These are phyloP conservation scores for Meteorus colon DNA, from an alignment of 2,888 invertebrate species.

Conservation along the genomic window DNA sequence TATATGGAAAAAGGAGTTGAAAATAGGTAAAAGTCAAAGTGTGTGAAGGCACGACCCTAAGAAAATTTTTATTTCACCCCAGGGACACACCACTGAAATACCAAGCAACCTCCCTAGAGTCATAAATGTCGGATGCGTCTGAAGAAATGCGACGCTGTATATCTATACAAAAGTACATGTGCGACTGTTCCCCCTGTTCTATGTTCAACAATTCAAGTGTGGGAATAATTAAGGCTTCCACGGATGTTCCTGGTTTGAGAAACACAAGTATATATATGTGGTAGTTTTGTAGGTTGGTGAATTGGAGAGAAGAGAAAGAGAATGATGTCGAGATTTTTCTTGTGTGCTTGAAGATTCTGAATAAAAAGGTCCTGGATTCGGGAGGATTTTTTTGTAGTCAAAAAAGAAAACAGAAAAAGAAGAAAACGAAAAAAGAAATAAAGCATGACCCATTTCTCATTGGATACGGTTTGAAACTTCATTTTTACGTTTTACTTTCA, in stretches of 20 bases:
- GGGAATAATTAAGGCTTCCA: slow-evolving; percentile 19
- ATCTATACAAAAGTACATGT: background rate
- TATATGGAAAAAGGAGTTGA: background rate
- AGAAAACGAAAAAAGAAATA: background rate
- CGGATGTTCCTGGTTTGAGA: slow-evolving; percentile 24
- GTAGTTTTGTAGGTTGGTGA: background rate
- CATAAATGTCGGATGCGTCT: slow-evolving; percentile 8
- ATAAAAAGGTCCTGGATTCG: slow-evolving; percentile 9
- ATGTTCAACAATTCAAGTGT: slow-evolving; percentile 26
- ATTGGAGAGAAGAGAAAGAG: background rate
- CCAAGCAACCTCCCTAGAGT: slow-evolving; percentile 12
- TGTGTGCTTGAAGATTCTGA: slow-evolving; percentile 16
- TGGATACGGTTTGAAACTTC: background rate
- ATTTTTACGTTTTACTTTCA: background rate
- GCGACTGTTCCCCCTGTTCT: background rate
- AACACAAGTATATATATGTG: background rate
- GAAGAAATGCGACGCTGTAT: background rate
- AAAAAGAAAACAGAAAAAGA: background rate
- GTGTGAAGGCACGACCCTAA: background rate
- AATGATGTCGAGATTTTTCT: slow-evolving; percentile 1
- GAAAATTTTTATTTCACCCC: slow-evolving; percentile 15
- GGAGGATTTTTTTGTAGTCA: background rate
- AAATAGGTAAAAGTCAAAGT: background rate
- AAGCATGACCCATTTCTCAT: background rate
- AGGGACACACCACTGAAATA: background rate